Percentiles rank a stretch among this genome's conserved stretches.
phyloP scores from a whole-genome alignment of 1,140 invertebrate species.

The Drosophila nikananu region DNA sequence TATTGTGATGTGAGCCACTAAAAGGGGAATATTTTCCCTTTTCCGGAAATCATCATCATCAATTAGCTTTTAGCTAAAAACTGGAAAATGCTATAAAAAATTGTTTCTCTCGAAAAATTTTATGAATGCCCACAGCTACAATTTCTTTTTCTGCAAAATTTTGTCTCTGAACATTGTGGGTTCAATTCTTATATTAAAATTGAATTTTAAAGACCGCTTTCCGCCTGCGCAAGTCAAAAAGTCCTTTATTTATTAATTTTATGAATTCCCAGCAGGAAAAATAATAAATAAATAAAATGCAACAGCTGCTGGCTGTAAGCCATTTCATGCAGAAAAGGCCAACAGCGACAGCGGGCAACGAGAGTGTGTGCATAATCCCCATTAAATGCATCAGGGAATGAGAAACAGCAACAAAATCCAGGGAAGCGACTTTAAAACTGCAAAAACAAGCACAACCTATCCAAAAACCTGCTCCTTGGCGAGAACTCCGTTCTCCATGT shows the following conservation, averaged over 20 bases:
- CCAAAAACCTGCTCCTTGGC: slow-evolving; percentile 65
- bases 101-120: neutral
- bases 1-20: neutral
- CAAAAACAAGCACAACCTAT: slow-evolving; percentile 27
- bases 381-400: slow-evolving; percentile 29
- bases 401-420: slow-evolving; percentile 30
- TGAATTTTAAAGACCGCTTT: neutral
- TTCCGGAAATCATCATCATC: no score
- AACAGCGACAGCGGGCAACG: neutral
- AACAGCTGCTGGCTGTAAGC: slow-evolving; percentile 19
- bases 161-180: neutral
- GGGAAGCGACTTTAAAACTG: slow-evolving; percentile 25
- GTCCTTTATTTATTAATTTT: neutral
- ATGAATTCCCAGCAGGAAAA: neutral
- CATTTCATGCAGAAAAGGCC: slow-evolving; percentile 5
- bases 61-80: no score
- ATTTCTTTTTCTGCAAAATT: neutral
- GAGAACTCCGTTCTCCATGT: slow-evolving; percentile 36
- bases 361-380: slow-evolving; percentile 39
- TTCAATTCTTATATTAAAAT: neutral
- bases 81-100: no score
- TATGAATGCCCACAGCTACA: neutral
- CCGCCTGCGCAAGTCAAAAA: neutral
- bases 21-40: neutral
- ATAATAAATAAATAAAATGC: neutral